These are phyloP conservation scores for Aphelenchoides fujianensis DNA, from an alignment of 1,140 invertebrate genomes.

Conservation along the genomic window DNA sequence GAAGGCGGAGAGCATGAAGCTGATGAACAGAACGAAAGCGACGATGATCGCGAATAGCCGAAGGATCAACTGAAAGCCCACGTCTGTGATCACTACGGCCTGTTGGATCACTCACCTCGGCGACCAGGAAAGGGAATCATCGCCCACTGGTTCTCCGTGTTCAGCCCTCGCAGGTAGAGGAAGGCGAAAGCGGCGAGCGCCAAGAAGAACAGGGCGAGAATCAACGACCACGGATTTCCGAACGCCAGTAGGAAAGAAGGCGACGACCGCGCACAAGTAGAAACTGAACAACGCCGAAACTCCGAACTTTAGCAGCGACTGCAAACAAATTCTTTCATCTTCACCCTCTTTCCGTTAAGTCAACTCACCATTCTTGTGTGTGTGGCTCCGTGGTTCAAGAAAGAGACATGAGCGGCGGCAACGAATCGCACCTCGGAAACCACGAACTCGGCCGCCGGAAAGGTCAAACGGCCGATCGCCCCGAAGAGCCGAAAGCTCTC, in stretches of 20 bases:
- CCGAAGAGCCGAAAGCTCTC: neutral
- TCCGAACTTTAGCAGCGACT: neutral
- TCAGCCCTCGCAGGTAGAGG: conserved; percentile 7
- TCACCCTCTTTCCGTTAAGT: neutral
- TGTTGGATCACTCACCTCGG: conserved; percentile 1
- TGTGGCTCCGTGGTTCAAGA: neutral
- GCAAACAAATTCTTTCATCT: neutral
- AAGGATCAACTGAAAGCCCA: conserved; percentile 26
- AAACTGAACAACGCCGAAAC: neutral
- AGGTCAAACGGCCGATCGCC: neutral
- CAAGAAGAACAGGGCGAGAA: neutral
- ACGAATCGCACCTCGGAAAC: neutral
- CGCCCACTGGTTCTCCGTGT: conserved; percentile 13
- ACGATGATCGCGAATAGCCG: conserved; percentile 20
- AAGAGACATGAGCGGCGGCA: neutral
- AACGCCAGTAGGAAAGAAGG: conserved; percentile 5
- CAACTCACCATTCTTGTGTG: neutral
- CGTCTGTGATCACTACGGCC: neutral
- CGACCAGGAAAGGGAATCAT: conserved; percentile 14
- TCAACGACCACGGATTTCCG: neutral
- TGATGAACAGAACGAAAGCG: conserved; percentile 16
- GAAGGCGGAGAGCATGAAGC: conserved; percentile 28
- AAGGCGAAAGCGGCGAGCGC: conserved; percentile 5
- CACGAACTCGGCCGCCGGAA: neutral
- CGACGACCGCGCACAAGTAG: neutral